Evolutionary conservation across 2,888 invertebrate species (phyloP).

Genomic region (Campopleginae sp.): DNA sequence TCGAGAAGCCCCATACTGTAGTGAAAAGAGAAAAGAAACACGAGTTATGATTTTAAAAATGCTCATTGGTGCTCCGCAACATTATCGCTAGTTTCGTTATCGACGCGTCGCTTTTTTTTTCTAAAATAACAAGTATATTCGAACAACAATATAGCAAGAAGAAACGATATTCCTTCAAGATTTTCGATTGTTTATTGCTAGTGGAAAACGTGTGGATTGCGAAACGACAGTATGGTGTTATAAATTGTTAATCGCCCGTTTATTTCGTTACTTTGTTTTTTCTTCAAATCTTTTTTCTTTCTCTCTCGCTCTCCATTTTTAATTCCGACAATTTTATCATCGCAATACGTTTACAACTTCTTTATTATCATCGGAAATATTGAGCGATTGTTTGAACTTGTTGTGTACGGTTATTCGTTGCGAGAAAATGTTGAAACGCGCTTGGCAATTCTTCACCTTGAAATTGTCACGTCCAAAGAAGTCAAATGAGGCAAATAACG

Average conservation of each 20-base stretch:
- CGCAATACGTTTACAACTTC: constrained; percentile 5
- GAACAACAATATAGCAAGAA: constrained; percentile 18
- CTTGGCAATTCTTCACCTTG: constrained; percentile 9
- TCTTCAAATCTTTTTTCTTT: constrained; percentile 28
- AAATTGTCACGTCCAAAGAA: constrained; percentile 53
- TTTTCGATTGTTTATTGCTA: constrained; percentile 40
- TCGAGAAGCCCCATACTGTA: constrained; percentile 10
- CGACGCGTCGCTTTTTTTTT: constrained; percentile 32
- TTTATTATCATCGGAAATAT: constrained; percentile 13
- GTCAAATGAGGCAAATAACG: constrained; percentile 48
- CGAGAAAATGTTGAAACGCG: constrained; percentile 19
- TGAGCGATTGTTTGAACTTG: not conserved
- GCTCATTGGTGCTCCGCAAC: constrained; percentile 44
- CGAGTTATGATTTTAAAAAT: constrained; percentile 2
- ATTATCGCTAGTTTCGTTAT: constrained; percentile 55
- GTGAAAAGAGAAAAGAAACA: not conserved
- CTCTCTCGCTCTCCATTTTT: constrained; percentile 29
- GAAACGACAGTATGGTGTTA: constrained; percentile 66
- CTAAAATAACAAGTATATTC: not conserved
- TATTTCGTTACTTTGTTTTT: constrained; percentile 44
- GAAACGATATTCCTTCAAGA: constrained; percentile 21
- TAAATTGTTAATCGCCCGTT: constrained; percentile 52
- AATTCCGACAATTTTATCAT: not conserved
- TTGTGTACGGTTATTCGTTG: constrained; percentile 11
- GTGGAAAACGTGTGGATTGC: constrained; percentile 46